phyloP scores from a whole-genome alignment of 2,888 invertebrate genomes.

The Hyppa rectilinea region DNA sequence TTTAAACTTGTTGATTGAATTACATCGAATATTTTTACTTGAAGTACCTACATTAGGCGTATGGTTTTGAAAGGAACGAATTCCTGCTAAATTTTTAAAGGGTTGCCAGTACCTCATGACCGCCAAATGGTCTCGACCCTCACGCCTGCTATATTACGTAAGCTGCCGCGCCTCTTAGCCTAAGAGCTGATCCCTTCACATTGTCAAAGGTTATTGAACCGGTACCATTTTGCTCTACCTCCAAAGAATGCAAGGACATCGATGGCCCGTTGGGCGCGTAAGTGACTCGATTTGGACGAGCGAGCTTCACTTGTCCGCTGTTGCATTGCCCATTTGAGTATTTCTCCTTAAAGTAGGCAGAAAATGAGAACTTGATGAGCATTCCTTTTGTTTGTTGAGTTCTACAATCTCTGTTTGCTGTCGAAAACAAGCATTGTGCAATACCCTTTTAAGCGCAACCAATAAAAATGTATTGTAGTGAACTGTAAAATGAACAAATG shows the following conservation, averaged over 20 bases:
- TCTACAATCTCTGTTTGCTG: constrained; percentile 75
- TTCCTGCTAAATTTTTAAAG: constrained; percentile 53
- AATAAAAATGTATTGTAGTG: constrained; percentile 48
- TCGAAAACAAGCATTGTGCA: constrained; percentile 78
- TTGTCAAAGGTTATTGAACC: constrained; percentile 87
- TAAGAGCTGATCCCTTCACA: constrained; percentile 86
- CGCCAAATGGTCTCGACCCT: constrained; percentile 80
- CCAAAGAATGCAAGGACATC: constrained; percentile 88
- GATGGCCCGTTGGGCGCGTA: constrained; percentile 76
- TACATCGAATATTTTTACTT: constrained; percentile 16
- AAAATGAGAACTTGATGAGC: constrained; percentile 16
- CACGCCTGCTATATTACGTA: constrained; percentile 82
- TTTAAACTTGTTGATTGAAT: constrained; percentile 63
- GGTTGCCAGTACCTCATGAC: constrained; percentile 68
- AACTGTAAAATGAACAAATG: constrained; percentile 62
- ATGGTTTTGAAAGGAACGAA: constrained; percentile 36
- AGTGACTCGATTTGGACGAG: constrained; percentile 54
- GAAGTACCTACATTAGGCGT: neutral
- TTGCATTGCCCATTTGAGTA: constrained; percentile 26
- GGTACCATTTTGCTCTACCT: constrained; percentile 84
- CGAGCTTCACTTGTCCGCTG: constrained; percentile 50
- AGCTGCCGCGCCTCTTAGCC: constrained; percentile 80
- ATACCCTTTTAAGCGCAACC: constrained; percentile 76
- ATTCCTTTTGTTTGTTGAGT: constrained; percentile 34
- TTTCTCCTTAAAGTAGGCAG: constrained; percentile 13